phyloP scores from a whole-genome alignment of 2,888 invertebrate genomes.

The Philonicus albiceps region DNA sequence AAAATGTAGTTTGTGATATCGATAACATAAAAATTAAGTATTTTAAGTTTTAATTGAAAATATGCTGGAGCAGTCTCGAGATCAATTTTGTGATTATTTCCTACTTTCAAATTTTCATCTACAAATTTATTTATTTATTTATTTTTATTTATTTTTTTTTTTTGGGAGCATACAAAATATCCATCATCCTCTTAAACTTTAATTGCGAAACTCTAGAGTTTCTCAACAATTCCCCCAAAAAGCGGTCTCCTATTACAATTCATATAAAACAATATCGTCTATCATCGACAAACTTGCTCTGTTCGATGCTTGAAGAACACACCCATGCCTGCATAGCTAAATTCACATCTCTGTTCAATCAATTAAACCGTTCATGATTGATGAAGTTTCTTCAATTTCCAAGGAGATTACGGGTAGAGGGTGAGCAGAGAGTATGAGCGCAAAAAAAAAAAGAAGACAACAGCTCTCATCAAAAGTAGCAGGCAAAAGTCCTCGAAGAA shows the following conservation, averaged over 20 bases:
- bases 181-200: neutral
- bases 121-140: too few species aligned
- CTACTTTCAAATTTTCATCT: neutral
- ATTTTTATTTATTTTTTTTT: neutral
- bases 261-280: neutral
- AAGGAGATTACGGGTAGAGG: neutral
- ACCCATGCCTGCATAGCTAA: neutral
- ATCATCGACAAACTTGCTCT: neutral
- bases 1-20: too few species aligned
- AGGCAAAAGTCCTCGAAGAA: neutral
- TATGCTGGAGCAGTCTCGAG: too few species aligned
- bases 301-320: neutral
- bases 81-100: neutral
- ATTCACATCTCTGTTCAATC: neutral
- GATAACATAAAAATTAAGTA: too few species aligned
- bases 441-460: neutral
- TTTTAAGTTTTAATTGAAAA: neutral
- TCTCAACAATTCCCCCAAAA: neutral
- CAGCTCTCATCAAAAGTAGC: neutral
- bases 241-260: neutral
- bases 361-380: constrained; percentile 10
- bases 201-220: neutral
- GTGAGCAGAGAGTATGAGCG: neutral
- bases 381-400: constrained; percentile 18
- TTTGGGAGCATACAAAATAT: neutral